A percentile compares a stretch with the other conserved stretches of the same genome.
These are phyloP conservation scores for Meriones unguiculatus DNA, from an alignment of 2,113 vertebrate genomes.

Conservation along the genomic window DNA sequence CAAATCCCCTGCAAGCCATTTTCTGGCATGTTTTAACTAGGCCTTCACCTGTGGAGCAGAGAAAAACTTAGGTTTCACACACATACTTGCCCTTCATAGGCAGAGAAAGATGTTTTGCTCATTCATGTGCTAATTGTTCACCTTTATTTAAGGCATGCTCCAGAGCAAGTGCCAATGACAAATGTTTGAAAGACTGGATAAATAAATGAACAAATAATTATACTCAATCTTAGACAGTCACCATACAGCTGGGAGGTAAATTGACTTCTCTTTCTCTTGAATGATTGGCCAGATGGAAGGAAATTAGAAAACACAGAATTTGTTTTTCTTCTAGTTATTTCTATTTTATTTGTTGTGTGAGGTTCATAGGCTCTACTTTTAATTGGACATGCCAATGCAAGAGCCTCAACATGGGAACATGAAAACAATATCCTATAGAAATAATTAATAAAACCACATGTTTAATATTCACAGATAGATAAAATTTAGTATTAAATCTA, in stretches of 20 bases:
- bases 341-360: background rate
- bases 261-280: background rate
- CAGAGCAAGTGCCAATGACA: conserved; percentile 27
- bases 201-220: conserved; percentile 27
- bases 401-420: background rate
- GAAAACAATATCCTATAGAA: background rate
- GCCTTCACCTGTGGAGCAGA: background rate
- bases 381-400: background rate
- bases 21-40: background rate
- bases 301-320: background rate
- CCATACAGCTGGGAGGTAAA: background rate
- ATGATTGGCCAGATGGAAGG: background rate
- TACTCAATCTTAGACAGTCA: background rate
- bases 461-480: background rate
- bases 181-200: background rate
- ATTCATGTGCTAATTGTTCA: background rate
- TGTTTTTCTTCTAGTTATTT: background rate
- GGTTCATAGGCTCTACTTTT: background rate
- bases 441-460: background rate
- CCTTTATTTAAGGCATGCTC: background rate
- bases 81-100: background rate
- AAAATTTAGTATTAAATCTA: background rate
- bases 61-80: too few species aligned
- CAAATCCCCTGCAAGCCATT: background rate
- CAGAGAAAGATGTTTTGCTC: background rate